Base-by-base conservation (phyloP, 2,888 invertebrate genomes). In the Epinotia nisella region DNA sequence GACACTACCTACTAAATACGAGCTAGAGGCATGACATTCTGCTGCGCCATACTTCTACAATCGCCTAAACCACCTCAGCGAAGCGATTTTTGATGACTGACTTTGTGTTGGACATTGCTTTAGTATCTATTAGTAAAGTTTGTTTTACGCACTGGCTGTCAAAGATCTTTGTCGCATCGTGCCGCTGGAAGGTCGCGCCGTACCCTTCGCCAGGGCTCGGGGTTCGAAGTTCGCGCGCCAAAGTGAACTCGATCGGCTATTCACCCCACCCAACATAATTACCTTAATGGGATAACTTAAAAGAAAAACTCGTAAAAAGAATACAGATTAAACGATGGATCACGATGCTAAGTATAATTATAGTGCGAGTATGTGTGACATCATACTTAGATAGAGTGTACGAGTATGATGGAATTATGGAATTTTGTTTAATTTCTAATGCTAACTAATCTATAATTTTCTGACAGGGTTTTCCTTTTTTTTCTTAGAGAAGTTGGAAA, bases 181-280 rank as follows among this genome's bases (percentile, higher is more conserved):
- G 55, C 41, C 55, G 15, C n/a, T 11, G 51, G 9, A 61, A 72
- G 72, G 72, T 68, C 67, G 67, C 21, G 24, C 29, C 66, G 41
- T 45, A 61, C 66, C 71, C 71, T 71, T 67, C 19, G 19, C 29
- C 11, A 65, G 66, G 67, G 56, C 29, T 39, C 55, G 55, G 29
- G 56, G 72, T 72, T 67, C 55, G 66, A 60, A 55, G 66, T 67
- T 55, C 60, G 60, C 53, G 41, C 59, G 61, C 11, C 67, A 72
- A 72, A 56, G 72, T 72, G 72, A 72, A 72, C 61, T 35, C 49
- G 71, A 45, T 67, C 71, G 71, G 67, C 35, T 61, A 17, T 72
- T 68, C 35, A 67, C 61, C 72, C 39, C 61, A 9, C 7, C 9
- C 29, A n/a, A 41, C 15, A 66, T 58, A 58, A 67, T 59, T 66